A percentile compares a stretch with the other conserved stretches of the same genome.
Conservation (phyloP, 2,797 vertebrate species). For the Crenichthys baileyi region DNA sequence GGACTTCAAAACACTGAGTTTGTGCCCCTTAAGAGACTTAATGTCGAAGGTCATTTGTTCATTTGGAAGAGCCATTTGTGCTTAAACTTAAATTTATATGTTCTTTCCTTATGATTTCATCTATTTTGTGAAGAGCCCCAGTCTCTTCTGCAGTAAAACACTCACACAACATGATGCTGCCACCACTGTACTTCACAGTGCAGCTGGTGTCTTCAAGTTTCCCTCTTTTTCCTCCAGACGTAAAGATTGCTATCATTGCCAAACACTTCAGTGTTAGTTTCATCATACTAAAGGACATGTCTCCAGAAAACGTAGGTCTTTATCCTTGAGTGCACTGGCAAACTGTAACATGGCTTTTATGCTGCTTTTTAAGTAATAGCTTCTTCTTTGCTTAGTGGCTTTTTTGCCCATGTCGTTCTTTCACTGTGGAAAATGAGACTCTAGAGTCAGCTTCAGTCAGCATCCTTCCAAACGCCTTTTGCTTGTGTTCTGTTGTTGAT, state of each 20-base stretch:
- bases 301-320: neutral
- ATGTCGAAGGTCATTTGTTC: neutral
- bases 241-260: neutral
- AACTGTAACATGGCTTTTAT: neutral
- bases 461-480: neutral
- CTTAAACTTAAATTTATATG: neutral
- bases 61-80: neutral
- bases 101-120: neutral
- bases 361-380: neutral
- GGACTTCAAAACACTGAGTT: neutral
- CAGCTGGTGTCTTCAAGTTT: neutral
- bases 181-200: neutral
- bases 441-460: neutral
- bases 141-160: neutral
- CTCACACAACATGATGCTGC: neutral
- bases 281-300: neutral
- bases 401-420: neutral
- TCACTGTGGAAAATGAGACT: neutral
- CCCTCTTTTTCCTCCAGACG: neutral
- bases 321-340: neutral
- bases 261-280: constrained; percentile 1
- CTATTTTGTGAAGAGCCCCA: neutral
- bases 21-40: neutral
- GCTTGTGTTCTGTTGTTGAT: neutral
- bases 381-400: constrained; percentile 4